These are phyloP conservation scores for Turdus rufiventris DNA, from an alignment of 2,113 vertebrate genomes.

Conservation along the genomic window DNA sequence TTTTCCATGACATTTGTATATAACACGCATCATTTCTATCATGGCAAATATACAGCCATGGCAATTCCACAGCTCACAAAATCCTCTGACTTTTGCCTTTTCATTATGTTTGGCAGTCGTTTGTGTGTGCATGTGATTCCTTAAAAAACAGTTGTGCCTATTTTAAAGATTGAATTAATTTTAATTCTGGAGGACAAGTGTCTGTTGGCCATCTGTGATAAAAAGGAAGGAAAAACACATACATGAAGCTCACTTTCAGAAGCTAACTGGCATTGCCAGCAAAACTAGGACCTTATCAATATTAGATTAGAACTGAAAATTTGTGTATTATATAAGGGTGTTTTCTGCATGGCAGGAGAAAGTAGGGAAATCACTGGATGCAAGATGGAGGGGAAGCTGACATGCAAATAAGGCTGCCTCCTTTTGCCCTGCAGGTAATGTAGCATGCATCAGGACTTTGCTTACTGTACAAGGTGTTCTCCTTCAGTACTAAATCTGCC, in stretches of 20 bases:
- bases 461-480: slow-evolving; percentile 3
- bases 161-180: not conserved
- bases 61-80: not conserved
- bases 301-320: not conserved
- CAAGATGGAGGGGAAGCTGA: not conserved
- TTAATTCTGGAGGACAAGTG: not conserved
- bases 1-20: not conserved
- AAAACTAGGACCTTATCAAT: not conserved
- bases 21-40: not conserved
- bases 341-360: not conserved
- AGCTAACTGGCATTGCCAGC: not conserved
- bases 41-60: not conserved
- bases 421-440: not conserved
- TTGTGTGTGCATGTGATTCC: not conserved
- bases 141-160: not conserved
- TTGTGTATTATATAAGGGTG: not conserved
- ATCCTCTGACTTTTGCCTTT: not conserved
- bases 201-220: not conserved
- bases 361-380: not conserved
- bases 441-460: not conserved
- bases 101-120: not conserved
- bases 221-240: not conserved
- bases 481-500: slow-evolving; percentile 51
- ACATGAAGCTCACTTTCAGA: not conserved
- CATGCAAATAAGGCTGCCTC: not conserved